Evolutionary conservation across 1,140 invertebrate genomes (phyloP), one percentile per base, ranked within the genome.

Genomic region (Latrodectus geometricus): DNA sequence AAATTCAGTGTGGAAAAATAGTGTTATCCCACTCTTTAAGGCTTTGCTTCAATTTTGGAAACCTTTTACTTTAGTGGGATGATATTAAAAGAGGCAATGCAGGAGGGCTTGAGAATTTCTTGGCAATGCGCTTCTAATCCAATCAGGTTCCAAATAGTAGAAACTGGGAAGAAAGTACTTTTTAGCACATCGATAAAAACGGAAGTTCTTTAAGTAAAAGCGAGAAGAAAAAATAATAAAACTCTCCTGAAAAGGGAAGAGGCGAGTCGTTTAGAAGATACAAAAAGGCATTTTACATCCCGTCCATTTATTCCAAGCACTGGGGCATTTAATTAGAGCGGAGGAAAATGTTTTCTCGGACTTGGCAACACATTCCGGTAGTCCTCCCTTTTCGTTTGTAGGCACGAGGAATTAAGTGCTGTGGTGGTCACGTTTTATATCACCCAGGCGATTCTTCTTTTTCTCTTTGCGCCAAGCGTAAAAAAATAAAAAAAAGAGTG

Each of bases 271-370:
- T 83, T 72, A 83, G 70, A 65, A 50, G 54, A 49, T 61, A 83
- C 54, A 83, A 83, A 81, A 72, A 48, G 56, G 80, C 70, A 74
- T 83, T 83, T 83, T 83, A 83, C 80, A 83, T 83, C 80, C 74
- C 80, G 54, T 35, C 54, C 80, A 83, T 83, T 83, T 83, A 83
- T 83, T 83, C 70, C 56, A 20, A 74, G 72, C 80, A 68, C 21
- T 83, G 69, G 69, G 70, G 52, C 80, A 83, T 83, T 83, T 83
- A 83, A 83, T 83, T 83, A 83, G 80, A 83, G 48, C 54, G 49
- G 80, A 74, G 80, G 80, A 83, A 83, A 83, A 83, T 74, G 70
- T 50, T 73, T 73, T 74, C 48, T 56, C 54, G 68, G 54, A 82
- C 78, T 65, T 81, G 72, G 80, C 80, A 83, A 74, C 72, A 74